Base-by-base conservation (phyloP, 2,888 invertebrate genomes). In the Pterostichus madidus region DNA sequence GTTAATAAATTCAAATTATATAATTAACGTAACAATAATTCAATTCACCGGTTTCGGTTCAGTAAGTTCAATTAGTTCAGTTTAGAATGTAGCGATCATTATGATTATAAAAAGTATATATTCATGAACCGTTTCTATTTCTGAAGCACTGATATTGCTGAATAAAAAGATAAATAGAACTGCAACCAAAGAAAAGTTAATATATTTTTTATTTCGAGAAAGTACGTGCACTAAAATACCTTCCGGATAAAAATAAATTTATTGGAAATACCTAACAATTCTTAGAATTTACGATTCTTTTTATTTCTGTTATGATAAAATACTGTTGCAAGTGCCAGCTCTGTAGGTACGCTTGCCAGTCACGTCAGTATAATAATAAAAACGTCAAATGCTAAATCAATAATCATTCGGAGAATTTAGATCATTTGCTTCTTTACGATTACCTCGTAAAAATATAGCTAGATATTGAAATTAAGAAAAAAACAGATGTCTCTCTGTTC, bases 331-430 rank as follows among this genome's bases (percentile, higher is more conserved):
- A 64, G 13, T 24, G 24, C 24, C 24, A 64, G 31, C 32, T 64
- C n/a, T 64, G 64, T 5, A 64, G 35, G 64, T 59, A 59, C 31
- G 24, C 31, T 17, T 56, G 17, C 32, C 35, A 64, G 64, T 64
- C 64, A 64, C 64, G 64, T 35, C 35, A 64, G 0, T 11, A 0
- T 13, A 13, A 32, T 64, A 64, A 64, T 64, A 64, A 64, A 64
- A 64, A 64, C 64, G 35, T 64, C 64, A 64, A 64, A 64, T 64
- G 35, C 32, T 64, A 64, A 64, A 64, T 35, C 64, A 64, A 64
- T 64, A 64, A 64, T 64, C 35, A 64, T 64, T 31, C n/a, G 35
- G 31, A 64, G 13, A 64, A 35, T 59, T 59, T 59, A 59, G 59
- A 59, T 59, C 59, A 24, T 24, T 24, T 24, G 24, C 24, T 24